Conservation (phyloP, 2,888 invertebrate genomes). For the Pristionchus japonicus region DNA sequence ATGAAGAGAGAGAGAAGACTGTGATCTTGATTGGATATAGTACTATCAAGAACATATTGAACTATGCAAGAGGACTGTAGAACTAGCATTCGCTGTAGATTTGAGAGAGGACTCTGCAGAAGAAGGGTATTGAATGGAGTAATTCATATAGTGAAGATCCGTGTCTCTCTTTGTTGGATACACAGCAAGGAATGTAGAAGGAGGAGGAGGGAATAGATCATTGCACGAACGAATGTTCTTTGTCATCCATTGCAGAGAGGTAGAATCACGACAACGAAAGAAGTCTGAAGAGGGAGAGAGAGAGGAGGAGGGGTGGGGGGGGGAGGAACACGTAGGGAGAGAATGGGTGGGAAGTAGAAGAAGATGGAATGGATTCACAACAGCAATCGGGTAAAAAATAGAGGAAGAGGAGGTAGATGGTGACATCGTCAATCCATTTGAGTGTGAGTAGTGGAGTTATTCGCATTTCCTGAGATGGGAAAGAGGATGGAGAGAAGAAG, state of each 20-base stretch:
- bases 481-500: not conserved
- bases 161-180: no score
- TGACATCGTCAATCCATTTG: not conserved
- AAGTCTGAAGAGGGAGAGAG: not conserved
- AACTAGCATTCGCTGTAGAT: no score
- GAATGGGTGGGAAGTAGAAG: not conserved
- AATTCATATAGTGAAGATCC: no score
- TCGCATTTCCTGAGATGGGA: not conserved
- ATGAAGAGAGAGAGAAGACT: not conserved
- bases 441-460: not conserved
- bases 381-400: not conserved
- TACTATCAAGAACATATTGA: not conserved
- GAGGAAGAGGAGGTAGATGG: not conserved
- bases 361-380: not conserved
- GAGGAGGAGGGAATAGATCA: not conserved
- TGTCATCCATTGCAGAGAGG: not conserved
- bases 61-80: not conserved
- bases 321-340: not conserved
- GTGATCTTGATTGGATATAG: not conserved
- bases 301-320: no score
- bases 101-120: no score
- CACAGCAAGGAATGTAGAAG: no score
- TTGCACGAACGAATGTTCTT: not conserved
- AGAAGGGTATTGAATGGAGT: no score
- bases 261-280: not conserved